phyloP scores from a whole-genome alignment of 2,113 vertebrate species.

The Atractosteus spatula region DNA sequence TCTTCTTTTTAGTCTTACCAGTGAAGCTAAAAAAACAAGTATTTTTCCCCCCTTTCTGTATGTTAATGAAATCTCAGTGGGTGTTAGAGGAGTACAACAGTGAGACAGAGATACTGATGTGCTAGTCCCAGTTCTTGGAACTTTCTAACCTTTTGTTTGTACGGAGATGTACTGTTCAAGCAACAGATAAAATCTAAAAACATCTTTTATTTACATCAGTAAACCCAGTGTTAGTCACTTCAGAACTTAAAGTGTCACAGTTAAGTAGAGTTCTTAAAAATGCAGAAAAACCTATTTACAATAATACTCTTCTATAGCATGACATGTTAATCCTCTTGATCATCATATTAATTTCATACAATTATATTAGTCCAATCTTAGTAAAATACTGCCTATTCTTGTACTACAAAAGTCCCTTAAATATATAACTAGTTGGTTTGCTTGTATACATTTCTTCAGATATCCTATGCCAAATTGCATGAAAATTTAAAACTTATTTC shows the following conservation, averaged over 20 bases:
- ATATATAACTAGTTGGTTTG: constrained; percentile 24
- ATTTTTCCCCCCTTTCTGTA: too few species aligned
- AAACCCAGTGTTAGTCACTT: constrained; percentile 30
- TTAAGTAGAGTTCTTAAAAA: constrained; percentile 2
- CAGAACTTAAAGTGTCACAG: constrained; percentile 26
- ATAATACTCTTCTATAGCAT: neutral
- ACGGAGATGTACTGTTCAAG: neutral
- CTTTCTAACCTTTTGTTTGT: neutral
- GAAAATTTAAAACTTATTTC: neutral
- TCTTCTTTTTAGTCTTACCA: too few species aligned
- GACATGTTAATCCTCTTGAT: neutral
- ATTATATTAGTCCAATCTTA: constrained; percentile 15
- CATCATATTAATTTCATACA: neutral
- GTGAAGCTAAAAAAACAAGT: too few species aligned
- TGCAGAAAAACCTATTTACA: neutral
- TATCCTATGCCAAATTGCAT: constrained; percentile 15
- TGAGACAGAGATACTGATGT: constrained; percentile 1
- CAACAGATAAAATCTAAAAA: constrained; percentile 3
- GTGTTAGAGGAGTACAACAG: too few species aligned
- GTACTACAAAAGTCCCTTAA: constrained; percentile 20
- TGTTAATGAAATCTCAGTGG: too few species aligned
- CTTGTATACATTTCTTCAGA: constrained; percentile 20
- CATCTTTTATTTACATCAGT: constrained; percentile 33
- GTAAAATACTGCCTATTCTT: constrained; percentile 20
- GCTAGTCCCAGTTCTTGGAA: too few species aligned